Base-by-base conservation (phyloP, 1,140 invertebrate genomes). In the Oncopodura yosiiana region DNA sequence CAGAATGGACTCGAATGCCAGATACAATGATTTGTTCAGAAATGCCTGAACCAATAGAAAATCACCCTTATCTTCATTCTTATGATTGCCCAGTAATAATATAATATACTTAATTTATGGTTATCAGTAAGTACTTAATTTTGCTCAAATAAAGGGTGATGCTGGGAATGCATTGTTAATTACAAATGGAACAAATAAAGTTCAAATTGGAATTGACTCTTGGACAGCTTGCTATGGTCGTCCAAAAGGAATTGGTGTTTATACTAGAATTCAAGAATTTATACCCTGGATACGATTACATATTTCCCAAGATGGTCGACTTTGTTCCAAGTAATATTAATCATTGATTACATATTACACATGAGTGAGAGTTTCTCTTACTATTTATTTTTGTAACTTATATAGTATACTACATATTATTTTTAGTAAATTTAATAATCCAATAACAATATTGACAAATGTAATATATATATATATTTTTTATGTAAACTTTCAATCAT, bases 201-300 rank as follows among this genome's bases (percentile, higher is more conserved):
- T 61, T 5, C 59, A 57, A 39, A 38, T 56, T 16, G 58, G 53
- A 3, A 49, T 60, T 41, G 58, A 60, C 34, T 56, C 58, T 0
- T 60, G 58, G 58, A 60, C 53, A 9, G 59, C 59, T 18, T 61
- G 59, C 37, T 61, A 57, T 29, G 53, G 54, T 19, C 41, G 46
- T 42, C 59, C 59, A 1, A 57, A 50, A 26, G 59, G 59, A 3
- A 26, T 57, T 30, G 59, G 49, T 14, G 43, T 57, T 12, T 61
- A 53, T 46, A 61, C 59, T 12, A 19, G 59, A 14, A 12, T 58
- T 9, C 21, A 30, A 38, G 50, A 48, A 18, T 61, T 61, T 26
- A 21, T 61, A 3, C 49, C 54, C 8, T 61, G 59, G 59, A 57
- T 61, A 18, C 37, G 44, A 14, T 36, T 54, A 12, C 59, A 61